Evolutionary conservation across 2,888 invertebrate genomes (phyloP), one percentile per base, ranked within the genome.

Genomic region (Scotopteryx bipunctaria): DNA sequence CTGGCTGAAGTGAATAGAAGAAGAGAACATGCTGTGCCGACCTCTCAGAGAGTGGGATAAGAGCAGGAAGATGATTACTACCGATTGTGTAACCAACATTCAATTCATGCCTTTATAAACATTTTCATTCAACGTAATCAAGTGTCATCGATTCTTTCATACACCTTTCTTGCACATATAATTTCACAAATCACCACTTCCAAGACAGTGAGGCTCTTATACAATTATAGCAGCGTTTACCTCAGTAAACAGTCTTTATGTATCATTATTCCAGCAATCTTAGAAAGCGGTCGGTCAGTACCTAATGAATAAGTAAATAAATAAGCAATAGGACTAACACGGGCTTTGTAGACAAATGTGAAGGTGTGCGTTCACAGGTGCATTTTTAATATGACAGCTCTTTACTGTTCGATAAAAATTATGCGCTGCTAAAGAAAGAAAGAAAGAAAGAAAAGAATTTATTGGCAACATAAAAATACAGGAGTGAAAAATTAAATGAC

Each of bases 221-320:
- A 21, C 38, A 47, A 43, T 53, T 47, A 53, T 25, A 44, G 9
- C n/a, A 41, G 32, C 31, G n/a, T 35, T 48, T 40, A 16, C 31
- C n/a, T 29, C 48, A 29, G 40, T 48, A 54, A 54, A 48, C 17
- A 41, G 44, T 48, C 4, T 48, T 54, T 44, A 54, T 25, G 38
- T 27, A 35, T 36, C 27, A 54, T 54, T 54, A 48, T 48, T 9
- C 40, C 11, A 40, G 27, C 36, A 44, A 44, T 48, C 31, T 27
- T 35, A 31, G 16, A 44, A 44, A 48, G 9, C 33, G 40, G 43
- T 13, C 31, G 2, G 13, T 31, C 23, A 38, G 27, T 42, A 52
- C n/a, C n/a, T n/a, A 11, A 14, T 47, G 29, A 40, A 48, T 21
- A 15, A 32, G 9, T 13, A 6, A n/a, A 17, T 33, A 44, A 41